Conservation (phyloP, 2,888 invertebrate genomes). For the Eristalis arbustorum region DNA sequence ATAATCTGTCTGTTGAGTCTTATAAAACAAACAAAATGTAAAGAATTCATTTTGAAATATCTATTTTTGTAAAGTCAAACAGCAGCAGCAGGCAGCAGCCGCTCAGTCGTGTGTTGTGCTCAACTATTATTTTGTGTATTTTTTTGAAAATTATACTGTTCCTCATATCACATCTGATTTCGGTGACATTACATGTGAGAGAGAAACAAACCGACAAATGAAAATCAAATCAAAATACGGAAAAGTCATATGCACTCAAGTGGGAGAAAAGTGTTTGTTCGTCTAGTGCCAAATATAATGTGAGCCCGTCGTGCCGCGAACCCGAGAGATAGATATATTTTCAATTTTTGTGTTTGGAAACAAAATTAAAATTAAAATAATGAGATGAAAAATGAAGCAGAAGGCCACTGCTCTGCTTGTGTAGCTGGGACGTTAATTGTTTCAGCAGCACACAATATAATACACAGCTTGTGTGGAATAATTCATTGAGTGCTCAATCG, state of each 20-base stretch:
- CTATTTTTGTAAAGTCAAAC: constrained; percentile 64
- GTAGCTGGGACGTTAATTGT: constrained; percentile 32
- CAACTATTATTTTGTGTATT: constrained; percentile 32
- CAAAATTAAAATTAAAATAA: constrained; percentile 38
- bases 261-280: constrained; percentile 39
- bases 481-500: constrained; percentile 18
- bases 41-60: constrained; percentile 15
- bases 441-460: neutral
- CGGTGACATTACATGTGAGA: constrained; percentile 3
- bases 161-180: constrained; percentile 28
- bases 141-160: constrained; percentile 1
- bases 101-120: constrained; percentile 31
- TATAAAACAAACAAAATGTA: constrained; percentile 5
- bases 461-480: constrained; percentile 17
- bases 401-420: constrained; percentile 1
- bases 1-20: neutral
- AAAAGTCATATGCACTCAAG: constrained; percentile 31
- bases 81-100: constrained; percentile 15
- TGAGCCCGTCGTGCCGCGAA: constrained; percentile 20
- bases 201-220: constrained; percentile 12
- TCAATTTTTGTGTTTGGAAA: constrained; percentile 45
- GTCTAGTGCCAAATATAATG: constrained; percentile 61
- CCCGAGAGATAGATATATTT: constrained; percentile 2
- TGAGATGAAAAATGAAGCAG: constrained; percentile 17
- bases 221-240: constrained; percentile 5